Percentiles rank a stretch among this genome's conserved stretches.
Conservation (phyloP, 2,888 invertebrate genomes). For the Cataglyphis cursor region DNA sequence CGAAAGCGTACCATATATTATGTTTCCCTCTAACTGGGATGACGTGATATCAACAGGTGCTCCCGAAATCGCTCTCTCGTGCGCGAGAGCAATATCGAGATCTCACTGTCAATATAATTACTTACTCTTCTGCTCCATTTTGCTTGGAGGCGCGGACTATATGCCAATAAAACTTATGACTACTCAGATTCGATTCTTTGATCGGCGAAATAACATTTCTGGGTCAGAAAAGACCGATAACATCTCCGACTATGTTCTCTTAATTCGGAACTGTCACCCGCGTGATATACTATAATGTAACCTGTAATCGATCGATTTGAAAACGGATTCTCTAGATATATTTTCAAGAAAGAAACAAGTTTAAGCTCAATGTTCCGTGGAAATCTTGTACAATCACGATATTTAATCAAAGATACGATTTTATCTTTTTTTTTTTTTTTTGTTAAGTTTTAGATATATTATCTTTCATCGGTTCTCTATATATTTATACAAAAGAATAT, state of each 20-base stretch:
- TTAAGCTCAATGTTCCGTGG: background rate
- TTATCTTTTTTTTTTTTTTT: background rate
- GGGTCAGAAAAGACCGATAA: conserved; percentile 51
- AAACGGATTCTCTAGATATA: background rate
- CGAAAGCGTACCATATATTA: background rate
- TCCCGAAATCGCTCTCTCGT: conserved; percentile 54
- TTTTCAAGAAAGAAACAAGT: background rate
- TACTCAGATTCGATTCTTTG: conserved; percentile 41
- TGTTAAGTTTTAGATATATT: background rate
- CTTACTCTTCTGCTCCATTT: conserved; percentile 65
- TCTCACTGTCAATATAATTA: conserved; percentile 56
- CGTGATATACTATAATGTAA: conserved; percentile 42
- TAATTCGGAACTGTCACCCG: conserved; percentile 55
- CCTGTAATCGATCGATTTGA: background rate
- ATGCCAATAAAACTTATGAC: conserved; percentile 59
- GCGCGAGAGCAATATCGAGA: conserved; percentile 48
- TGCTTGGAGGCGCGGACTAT: conserved; percentile 37
- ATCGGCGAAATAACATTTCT: conserved; percentile 60
- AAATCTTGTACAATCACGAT: background rate
- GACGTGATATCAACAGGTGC: conserved; percentile 64
- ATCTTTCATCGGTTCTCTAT: background rate
- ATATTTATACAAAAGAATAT: background rate
- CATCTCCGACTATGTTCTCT: conserved; percentile 30
- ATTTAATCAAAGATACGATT: background rate
- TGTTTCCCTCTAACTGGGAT: conserved; percentile 27